Evolutionary conservation across 2,113 vertebrate genomes (phyloP), one percentile per base, ranked within the genome.

Genomic region (Sinocyclocheilus anophthalmus): DNA sequence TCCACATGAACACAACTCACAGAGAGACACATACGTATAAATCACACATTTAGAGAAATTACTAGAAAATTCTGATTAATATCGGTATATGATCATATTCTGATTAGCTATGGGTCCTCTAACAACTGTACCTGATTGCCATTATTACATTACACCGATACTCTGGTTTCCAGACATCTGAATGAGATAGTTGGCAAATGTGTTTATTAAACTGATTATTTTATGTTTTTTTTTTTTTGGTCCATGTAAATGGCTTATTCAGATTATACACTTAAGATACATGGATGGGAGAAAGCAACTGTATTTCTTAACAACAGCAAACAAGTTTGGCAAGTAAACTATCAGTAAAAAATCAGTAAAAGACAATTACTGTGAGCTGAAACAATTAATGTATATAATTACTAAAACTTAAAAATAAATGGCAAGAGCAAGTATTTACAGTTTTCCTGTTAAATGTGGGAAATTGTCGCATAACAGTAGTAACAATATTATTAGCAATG

Each of bases 1-100:
- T 93, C 92, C 92, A 83, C 87, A 33, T 63, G 89, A 84, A 89
- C 90, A 93, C 87, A 78, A 10, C 77, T 86, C 22, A 26, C 22
- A 76, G 4, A 26, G 69, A 72, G 33, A 72, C 30, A 22, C 3
- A 3, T 39, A 20, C 67, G 1, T 70, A 20, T 70, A 70, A 3
- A 70, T 39, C 30, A 20, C 33, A 70, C 67, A 11, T 69, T 37
- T 69, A 18, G 30, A 33, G 30, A 33, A 33, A 33, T 33, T 30
- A 65, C 5, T 33, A 16, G 1, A 33, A 16, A 18, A 33, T 33
- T 67, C 2, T 7, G 26, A 67, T 16, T 67, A 67, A 12, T 26
- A 26, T 13, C 11, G 1, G 24, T 26, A 30, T 67, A 67, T 67
- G 24, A 67, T 30, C 26, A 26, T 30, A 55, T 67, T 67, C 63